These are phyloP conservation scores for Thunnus albacares DNA, from an alignment of 2,797 vertebrate species.

Conservation along the genomic window DNA sequence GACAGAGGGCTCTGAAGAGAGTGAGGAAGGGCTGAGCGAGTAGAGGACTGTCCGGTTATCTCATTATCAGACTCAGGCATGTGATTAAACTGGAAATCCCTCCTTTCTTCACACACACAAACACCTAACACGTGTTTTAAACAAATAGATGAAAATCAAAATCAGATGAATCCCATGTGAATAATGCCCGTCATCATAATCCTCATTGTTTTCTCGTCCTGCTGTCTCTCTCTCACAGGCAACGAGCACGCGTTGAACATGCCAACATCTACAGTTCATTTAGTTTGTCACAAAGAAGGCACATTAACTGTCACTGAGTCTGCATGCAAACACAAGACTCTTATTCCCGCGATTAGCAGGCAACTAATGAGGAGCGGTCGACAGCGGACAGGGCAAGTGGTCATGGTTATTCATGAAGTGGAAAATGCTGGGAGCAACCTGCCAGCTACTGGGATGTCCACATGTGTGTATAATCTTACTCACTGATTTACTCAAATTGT, in stretches of 20 bases:
- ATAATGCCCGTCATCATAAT: not conserved
- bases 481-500: not conserved
- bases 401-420: constrained; percentile 30
- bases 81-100: constrained; percentile 52
- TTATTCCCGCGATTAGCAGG: constrained; percentile 7
- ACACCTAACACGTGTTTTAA: constrained; percentile 4
- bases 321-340: constrained; percentile 21
- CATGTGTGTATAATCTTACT: not conserved
- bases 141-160: constrained; percentile 6
- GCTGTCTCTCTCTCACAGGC: not conserved
- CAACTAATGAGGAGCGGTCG: constrained; percentile 13
- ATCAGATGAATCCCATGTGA: constrained; percentile 7
- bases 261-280: not conserved
- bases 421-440: constrained; percentile 32
- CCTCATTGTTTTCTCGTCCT: not conserved
- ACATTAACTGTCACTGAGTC: not conserved
- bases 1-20: constrained; percentile 20
- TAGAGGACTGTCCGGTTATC: constrained; percentile 30
- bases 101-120: constrained; percentile 18
- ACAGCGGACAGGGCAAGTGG: constrained; percentile 4
- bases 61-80: constrained; percentile 57
- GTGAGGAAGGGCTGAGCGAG: not conserved
- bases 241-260: not conserved
- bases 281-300: constrained; percentile 4
- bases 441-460: constrained; percentile 1